Conservation (phyloP, 2,113 vertebrate genomes). For the Collichthys lucidus region DNA sequence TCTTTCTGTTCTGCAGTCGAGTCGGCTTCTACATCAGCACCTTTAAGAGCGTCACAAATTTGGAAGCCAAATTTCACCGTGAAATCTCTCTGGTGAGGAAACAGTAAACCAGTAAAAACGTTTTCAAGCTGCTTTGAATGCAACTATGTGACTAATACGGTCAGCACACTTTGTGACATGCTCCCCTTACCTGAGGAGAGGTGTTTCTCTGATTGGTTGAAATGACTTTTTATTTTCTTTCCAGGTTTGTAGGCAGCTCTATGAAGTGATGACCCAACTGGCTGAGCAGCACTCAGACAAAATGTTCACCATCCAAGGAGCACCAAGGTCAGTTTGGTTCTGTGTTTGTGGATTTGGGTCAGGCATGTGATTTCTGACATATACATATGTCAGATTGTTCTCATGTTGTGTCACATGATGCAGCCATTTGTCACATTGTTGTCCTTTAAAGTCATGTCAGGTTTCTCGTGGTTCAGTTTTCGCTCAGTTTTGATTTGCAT, state of each 20-base stretch:
- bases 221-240: too few relatives aligned
- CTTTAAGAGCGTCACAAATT: constrained; percentile 92
- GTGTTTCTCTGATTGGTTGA: not conserved
- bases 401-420: too few relatives aligned
- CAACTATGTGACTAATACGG: not conserved
- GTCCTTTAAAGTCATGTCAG: too few relatives aligned
- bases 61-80: constrained; percentile 96
- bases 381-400: too few relatives aligned
- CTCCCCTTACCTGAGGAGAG: not conserved
- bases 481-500: too few relatives aligned
- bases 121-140: not conserved
- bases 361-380: too few relatives aligned
- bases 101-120: not conserved
- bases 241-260: constrained; percentile 95
- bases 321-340: constrained; percentile 88
- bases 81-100: constrained; percentile 94
- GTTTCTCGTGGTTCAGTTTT: too few relatives aligned
- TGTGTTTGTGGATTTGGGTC: too few relatives aligned
- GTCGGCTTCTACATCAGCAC: constrained; percentile 98
- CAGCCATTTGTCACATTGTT: too few relatives aligned
- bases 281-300: constrained; percentile 97
- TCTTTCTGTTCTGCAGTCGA: constrained; percentile 83
- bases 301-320: constrained; percentile 98
- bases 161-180: not conserved
- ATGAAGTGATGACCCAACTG: constrained; percentile 96